Percentiles rank a stretch among this genome's conserved stretches.
Conservation (phyloP, 1,140 invertebrate species). For the Drosophila tristis region DNA sequence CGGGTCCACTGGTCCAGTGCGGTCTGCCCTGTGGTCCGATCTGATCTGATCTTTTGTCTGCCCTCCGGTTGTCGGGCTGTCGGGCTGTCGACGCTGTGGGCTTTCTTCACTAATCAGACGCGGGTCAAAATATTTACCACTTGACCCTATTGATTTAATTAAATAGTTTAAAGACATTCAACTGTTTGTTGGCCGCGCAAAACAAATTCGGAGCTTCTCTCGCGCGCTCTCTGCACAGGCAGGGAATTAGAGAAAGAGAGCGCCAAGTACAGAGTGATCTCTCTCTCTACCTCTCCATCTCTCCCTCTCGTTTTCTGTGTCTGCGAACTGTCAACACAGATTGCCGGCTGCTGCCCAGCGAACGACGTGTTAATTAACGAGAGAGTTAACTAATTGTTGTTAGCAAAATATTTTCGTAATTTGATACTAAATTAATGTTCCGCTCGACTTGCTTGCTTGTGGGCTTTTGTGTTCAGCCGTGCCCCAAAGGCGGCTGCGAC, state of each 20-base stretch:
- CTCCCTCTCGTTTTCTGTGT: background rate
- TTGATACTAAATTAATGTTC: slow-evolving; percentile 84
- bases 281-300: background rate
- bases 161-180: slow-evolving; percentile 84
- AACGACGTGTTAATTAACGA: slow-evolving; percentile 84
- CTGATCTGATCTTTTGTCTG: slow-evolving; percentile 49
- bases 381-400: slow-evolving; percentile 84
- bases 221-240: slow-evolving; percentile 4
- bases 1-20: slow-evolving; percentile 10
- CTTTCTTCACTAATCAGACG: slow-evolving; percentile 80
- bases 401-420: slow-evolving; percentile 84
- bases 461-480: slow-evolving; percentile 69
- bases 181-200: slow-evolving; percentile 73
- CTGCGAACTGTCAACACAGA: slow-evolving; percentile 77
- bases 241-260: slow-evolving; percentile 1
- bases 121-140: slow-evolving; percentile 84
- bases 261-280: background rate
- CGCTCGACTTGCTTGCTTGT: slow-evolving; percentile 76
- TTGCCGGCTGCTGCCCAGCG: slow-evolving; percentile 70
- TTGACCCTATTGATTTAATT: slow-evolving; percentile 84
- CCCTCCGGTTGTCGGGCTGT: slow-evolving; percentile 4
- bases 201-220: slow-evolving; percentile 23
- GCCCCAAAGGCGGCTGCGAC: background rate
- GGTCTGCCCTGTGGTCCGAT: slow-evolving; percentile 27
- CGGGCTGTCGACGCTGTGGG: background rate